These are phyloP conservation scores for Sebastes melanostomus DNA, from an alignment of 2,797 vertebrate species.

Conservation along the genomic window DNA sequence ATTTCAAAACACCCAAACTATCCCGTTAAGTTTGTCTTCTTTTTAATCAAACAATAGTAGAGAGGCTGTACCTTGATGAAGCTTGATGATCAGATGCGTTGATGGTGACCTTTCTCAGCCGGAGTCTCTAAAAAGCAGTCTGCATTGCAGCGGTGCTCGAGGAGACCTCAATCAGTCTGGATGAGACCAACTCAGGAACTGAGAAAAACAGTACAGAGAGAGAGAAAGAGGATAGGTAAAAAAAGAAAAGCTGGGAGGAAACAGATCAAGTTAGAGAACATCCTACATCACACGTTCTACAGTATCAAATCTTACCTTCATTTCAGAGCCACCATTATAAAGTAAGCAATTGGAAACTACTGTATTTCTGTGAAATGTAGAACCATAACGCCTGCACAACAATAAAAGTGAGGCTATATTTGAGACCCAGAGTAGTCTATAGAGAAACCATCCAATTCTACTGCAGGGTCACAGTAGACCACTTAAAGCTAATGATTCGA, in stretches of 20 bases:
- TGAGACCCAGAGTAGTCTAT: not conserved
- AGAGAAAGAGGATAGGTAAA: not conserved
- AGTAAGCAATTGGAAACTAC: not conserved
- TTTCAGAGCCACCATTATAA: not conserved
- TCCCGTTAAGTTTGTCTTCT: not conserved
- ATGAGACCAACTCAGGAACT: slow-evolving; percentile 12
- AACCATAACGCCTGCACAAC: not conserved
- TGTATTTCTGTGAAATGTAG: not conserved
- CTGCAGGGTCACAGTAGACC: not conserved
- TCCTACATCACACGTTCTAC: not conserved
- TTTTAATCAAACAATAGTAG: not conserved
- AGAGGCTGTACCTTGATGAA: slow-evolving; percentile 41
- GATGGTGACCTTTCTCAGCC: slow-evolving; percentile 13
- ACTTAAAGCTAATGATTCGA: not conserved
- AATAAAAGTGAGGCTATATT: not conserved
- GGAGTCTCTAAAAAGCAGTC: slow-evolving; percentile 28
- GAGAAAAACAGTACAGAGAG: not conserved
- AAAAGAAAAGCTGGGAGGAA: not conserved
- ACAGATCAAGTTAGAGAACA: not conserved
- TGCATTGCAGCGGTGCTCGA: slow-evolving; percentile 7
- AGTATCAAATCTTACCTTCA: not conserved
- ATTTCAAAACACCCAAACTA: no score
- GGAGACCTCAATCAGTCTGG: not conserved
- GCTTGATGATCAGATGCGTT: slow-evolving; percentile 7
- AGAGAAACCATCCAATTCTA: not conserved